Base-by-base conservation (phyloP, 2,888 invertebrate species). In the Alloscopus bannaensis region DNA sequence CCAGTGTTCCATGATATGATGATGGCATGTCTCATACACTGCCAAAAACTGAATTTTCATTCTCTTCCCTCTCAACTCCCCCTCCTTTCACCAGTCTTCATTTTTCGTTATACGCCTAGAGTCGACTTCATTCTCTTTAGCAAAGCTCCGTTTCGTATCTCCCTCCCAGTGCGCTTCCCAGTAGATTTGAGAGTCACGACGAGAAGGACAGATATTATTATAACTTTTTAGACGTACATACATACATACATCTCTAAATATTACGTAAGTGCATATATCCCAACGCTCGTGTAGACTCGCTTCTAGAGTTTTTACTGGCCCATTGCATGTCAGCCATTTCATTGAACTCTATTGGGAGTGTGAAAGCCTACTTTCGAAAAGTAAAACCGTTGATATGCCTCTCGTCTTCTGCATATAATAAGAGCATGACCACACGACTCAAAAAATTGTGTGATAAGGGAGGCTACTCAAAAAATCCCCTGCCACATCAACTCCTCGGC, bases 11-110 rank as follows among this genome's bases (percentile, higher is more conserved):
- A 20, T 66, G 66, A 75, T n/a, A n/a, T 59, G 72, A 75, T 75
- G 66, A 75, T 75, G 66, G 66, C 66, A 72, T 64, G 72, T 64
- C 72, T 64, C 64, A 72, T 72, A 64, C 50, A 72, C 72, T 72
- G 72, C 72, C 72, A 72, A 72, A 71, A 72, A 52, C 71, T 71
- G 62, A 71, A 73, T 73, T 73, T 75, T 75, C 75, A 68, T 75
- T 68, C 20, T 28, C 40, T 55, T 40, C 62, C 28, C 60, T 52
- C 31, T 29, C 64, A 29, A 11, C 45, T 31, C 55, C 66, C 50
- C 64, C 66, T 73, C 73, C 66, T 65, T 65, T 64, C 55, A 28
- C 22, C 45, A 20, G 73, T 73, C 24, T 20, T 16, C 28, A 22
- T n/a, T 28, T 20, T 47, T 45, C 4, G 8, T 45, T 45, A n/a